Evolutionary conservation across 2,113 vertebrate genomes (phyloP).

Genomic region (Suncus etruscus): DNA sequence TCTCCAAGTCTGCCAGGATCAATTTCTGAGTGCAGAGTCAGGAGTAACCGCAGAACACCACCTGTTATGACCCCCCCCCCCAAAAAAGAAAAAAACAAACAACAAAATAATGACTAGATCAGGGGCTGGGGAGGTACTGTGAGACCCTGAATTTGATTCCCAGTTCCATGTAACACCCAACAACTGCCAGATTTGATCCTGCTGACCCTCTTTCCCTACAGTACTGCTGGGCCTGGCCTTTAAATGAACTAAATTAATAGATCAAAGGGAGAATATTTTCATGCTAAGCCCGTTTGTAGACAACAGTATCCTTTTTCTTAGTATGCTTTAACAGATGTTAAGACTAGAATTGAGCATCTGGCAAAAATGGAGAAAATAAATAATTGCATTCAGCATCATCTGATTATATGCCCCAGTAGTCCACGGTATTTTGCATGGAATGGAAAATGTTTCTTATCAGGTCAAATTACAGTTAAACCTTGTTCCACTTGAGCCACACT

Average conservation of each 20-base stretch:
- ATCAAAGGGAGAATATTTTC: background rate
- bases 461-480: conserved; percentile 46
- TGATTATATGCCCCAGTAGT: background rate
- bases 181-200: too few relatives aligned
- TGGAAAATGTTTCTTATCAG: conserved; percentile 33
- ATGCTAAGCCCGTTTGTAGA: background rate
- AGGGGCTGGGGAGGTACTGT: background rate
- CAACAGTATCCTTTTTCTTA: background rate
- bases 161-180: too few relatives aligned
- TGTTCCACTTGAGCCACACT: background rate
- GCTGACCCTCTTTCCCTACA: too few relatives aligned
- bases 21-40: too few relatives aligned
- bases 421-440: conserved; percentile 56
- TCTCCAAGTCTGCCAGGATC: too few relatives aligned
- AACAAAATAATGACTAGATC: background rate
- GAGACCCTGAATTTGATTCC: too few relatives aligned
- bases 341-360: background rate
- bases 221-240: too few relatives aligned
- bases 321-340: background rate
- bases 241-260: background rate
- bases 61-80: too few relatives aligned
- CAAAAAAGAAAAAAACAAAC: too few relatives aligned
- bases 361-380: conserved; percentile 43
- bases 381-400: background rate
- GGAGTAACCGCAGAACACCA: too few relatives aligned